phyloP scores from a whole-genome alignment of 2,888 invertebrate species.

The Drosophila rellima region DNA sequence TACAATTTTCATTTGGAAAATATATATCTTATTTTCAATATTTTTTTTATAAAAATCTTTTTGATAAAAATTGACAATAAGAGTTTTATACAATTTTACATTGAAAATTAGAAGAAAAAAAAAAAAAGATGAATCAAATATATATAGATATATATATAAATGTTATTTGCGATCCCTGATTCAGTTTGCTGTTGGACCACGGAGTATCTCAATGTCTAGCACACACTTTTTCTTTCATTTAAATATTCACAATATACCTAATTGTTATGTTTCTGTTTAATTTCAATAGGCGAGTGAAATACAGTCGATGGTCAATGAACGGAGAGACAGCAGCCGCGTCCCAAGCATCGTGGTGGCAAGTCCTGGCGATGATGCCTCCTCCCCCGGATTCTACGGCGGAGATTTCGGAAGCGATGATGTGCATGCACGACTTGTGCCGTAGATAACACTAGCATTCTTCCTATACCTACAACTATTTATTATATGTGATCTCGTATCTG shows the following conservation, averaged over 20 bases:
- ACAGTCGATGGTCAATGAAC: constrained; percentile 59
- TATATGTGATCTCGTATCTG: not conserved
- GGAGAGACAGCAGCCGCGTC: constrained; percentile 28
- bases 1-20: too few relatives aligned
- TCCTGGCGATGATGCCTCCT: constrained; percentile 68
- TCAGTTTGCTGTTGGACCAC: too few relatives aligned
- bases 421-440: constrained; percentile 81
- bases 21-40: too few relatives aligned
- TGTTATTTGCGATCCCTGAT: too few relatives aligned
- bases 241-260: not conserved
- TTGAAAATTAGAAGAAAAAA: too few relatives aligned
- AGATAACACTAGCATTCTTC: constrained; percentile 38
- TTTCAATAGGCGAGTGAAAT: constrained; percentile 61
- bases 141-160: too few relatives aligned
- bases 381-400: constrained; percentile 65
- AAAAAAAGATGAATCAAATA: too few relatives aligned
- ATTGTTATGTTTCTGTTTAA: not conserved
- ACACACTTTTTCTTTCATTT: not conserved
- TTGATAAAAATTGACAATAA: too few relatives aligned
- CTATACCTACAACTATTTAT: too few relatives aligned
- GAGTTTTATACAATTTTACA: too few relatives aligned
- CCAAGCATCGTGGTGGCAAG: constrained; percentile 67
- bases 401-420: constrained; percentile 78
- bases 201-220: not conserved
- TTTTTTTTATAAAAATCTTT: too few relatives aligned